Conservation (phyloP, 2,888 invertebrate genomes). For the Liopterus haemorrhoidalis region DNA sequence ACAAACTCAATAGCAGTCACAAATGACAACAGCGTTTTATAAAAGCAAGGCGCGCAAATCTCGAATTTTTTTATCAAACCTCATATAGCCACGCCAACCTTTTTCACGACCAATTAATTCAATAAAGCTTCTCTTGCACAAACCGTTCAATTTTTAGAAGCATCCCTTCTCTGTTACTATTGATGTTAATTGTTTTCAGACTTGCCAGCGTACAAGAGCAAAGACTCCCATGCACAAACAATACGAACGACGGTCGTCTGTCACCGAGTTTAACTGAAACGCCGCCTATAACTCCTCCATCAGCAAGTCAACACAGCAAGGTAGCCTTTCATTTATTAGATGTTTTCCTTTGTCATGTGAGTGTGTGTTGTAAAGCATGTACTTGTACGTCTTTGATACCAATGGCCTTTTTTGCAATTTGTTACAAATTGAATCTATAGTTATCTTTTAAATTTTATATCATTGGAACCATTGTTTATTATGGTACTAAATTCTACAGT, state of each 20-base stretch:
- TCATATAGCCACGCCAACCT: slow-evolving; percentile 13
- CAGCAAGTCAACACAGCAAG: slow-evolving; percentile 66
- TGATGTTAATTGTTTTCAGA: slow-evolving; percentile 48
- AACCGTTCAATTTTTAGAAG: not conserved
- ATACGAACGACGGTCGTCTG: slow-evolving; percentile 51
- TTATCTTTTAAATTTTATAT: too few relatives aligned
- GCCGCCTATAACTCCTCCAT: slow-evolving; percentile 55
- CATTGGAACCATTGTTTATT: too few relatives aligned
- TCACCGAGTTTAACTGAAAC: slow-evolving; percentile 57
- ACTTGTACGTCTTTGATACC: too few relatives aligned
- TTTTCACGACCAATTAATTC: not conserved
- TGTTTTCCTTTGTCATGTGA: slow-evolving; percentile 19
- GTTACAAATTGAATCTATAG: too few relatives aligned
- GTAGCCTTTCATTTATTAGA: slow-evolving; percentile 50
- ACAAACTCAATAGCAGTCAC: too few relatives aligned
- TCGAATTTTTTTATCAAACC: slow-evolving; percentile 15
- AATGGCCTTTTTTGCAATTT: too few relatives aligned
- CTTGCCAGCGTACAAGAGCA: slow-evolving; percentile 96
- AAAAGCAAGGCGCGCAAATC: too few relatives aligned
- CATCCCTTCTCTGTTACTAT: slow-evolving; percentile 12
- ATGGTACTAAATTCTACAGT: too few relatives aligned
- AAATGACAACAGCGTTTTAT: too few relatives aligned
- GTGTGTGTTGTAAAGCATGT: too few relatives aligned
- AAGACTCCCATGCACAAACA: slow-evolving; percentile 60
- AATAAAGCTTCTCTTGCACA: too few relatives aligned